Base-by-base conservation (phyloP, 2,888 invertebrate species). In the Acleris literana region DNA sequence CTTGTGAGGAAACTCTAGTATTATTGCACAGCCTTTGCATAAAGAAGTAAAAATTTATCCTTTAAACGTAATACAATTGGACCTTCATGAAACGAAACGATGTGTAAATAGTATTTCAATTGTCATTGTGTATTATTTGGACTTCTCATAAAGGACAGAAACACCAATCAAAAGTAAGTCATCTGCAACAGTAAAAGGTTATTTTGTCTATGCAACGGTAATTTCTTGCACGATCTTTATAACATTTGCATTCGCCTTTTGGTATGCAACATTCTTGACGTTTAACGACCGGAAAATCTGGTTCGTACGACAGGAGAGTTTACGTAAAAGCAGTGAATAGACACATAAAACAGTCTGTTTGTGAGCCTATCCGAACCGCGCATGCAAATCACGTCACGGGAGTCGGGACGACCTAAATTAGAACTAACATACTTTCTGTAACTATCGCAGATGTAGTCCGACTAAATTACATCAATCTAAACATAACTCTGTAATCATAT, bases 351-450 rank as follows among this genome's bases (percentile, higher is more conserved):
- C 79, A 85, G 76, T 80, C 72, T 68, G 79, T 78, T 83, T 79
- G 81, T 75, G 74, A 81, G 79, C 72, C 74, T 77, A 78, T 79
- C 73, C 75, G 73, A 80, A 78, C 79, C 80, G 84, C 82, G 85
- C 86, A 90, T 87, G 87, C 88, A 89, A 89, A 90, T 88, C 86
- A 81, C 89, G 89, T 90, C 90, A 90, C 89, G 87, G 84, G 76
- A 33, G 9, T 33, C 9, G 33, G 33, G 9, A 77, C 82, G 83
- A 85, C 87, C 89, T 87, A 84, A 88, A 90, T 88, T 85, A 86
- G 84, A 76, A 78, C 70, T 77, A 71, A 75, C 78, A 77, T 81
- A 83, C 80, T 80, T 83, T 75, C 78, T 75, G 75, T 71, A 77
- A 81, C 81, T 83, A 81, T 84, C 83, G 79, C 73, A 75, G 72